Percentiles rank a stretch among this genome's conserved stretches.
Evolutionary conservation across 2,113 vertebrate species (phyloP).

Genomic region (Scomber colias): DNA sequence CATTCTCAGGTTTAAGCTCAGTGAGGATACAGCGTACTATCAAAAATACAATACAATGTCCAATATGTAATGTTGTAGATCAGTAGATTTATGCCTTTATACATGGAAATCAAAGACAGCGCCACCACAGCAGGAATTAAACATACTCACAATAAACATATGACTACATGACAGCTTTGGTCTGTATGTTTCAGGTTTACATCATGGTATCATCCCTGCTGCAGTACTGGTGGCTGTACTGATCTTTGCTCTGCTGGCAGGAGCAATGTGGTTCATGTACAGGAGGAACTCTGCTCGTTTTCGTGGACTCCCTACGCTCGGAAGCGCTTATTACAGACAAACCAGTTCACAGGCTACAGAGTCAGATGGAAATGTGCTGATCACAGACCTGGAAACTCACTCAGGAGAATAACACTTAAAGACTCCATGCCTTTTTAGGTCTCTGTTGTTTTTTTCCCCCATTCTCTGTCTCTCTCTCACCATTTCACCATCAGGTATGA

Average conservation of each 20-base stretch:
- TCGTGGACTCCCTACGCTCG: constrained; percentile 78
- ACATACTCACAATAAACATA: too few species aligned
- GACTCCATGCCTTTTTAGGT: neutral
- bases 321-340: constrained; percentile 86
- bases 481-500: constrained; percentile 38
- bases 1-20: constrained; percentile 9
- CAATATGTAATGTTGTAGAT: neutral
- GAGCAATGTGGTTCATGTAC: constrained; percentile 84
- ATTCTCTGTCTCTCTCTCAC: neutral
- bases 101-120: neutral
- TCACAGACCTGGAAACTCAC: constrained; percentile 88
- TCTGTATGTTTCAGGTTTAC: constrained; percentile 83
- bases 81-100: neutral
- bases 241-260: constrained; percentile 81
- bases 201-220: constrained; percentile 79
- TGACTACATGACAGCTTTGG: neutral
- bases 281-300: constrained; percentile 83
- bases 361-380: constrained; percentile 92
- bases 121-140: neutral
- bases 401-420: constrained; percentile 65
- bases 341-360: constrained; percentile 79
- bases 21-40: neutral
- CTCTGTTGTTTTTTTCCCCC: neutral
- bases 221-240: constrained; percentile 84
- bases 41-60: neutral